Base-by-base conservation (phyloP, 1,140 invertebrate species). In the Neodiprion lecontei region DNA sequence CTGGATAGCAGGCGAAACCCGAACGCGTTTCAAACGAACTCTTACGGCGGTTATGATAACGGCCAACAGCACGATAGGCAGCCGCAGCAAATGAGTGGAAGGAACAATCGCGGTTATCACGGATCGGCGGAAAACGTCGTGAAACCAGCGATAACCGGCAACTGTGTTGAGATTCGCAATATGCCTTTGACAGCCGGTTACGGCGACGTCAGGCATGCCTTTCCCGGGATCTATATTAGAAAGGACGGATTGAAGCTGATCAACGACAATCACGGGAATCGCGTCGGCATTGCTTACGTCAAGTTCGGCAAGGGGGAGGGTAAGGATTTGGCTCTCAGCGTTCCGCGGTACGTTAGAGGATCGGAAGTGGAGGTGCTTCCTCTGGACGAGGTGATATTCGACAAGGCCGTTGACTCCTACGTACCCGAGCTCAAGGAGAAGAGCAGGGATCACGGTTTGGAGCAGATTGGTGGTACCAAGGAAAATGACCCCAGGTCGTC, bases 171-270 rank as follows among this genome's bases (percentile, higher is more conserved):
- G 77, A 88, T 97, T 0, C 90, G 90, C 65, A 93, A 94, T 72
- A 91, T 94, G 82, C 91, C 91, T 1, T 84, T 90, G 17, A 92
- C 90, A 74, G 90, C 93, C 0, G 91, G 90, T n/a, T 95, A 96
- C 80, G 91, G 91, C 23, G 96, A 97, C 80, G 88, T 98, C 0
- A 89, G 95, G 11, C 91, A 93, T 71, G 94, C 97, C 75, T 97
- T 98, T 83, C 90, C 91, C 7, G 92, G 92, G 9, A 91, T 94
- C 70, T 92, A 92, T 79, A 95, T 98, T 61, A 92, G 93, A 10
- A 94, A 94, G 75, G 93, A 95, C 80, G 95, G 96, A 5, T 91
- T 98, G 48, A 97, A 97, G 86, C 90, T 98, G 78, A 92, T 96
- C 9, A 95, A 94, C 81, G 94, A 97, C 78, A 91, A 92, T 12